phyloP scores from a whole-genome alignment of 1,140 invertebrate genomes.

The Gyrodactylus salaris region DNA sequence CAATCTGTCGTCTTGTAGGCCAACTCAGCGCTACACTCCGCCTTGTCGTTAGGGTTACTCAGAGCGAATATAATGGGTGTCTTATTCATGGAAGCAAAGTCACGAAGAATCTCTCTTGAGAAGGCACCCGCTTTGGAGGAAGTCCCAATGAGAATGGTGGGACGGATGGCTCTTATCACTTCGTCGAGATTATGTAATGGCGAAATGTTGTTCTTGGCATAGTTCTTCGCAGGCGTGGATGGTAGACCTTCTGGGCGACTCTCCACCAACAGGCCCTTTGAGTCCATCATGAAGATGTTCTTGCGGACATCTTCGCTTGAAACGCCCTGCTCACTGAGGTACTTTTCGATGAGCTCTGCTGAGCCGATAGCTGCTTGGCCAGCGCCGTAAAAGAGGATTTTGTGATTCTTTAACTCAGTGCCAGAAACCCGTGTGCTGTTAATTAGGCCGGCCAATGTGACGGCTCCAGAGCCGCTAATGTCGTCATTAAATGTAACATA shows the following conservation, averaged over 20 bases:
- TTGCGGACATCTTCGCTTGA: slow-evolving; percentile 35
- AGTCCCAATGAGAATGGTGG: slow-evolving; percentile 17
- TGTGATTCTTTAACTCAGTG: slow-evolving; percentile 15
- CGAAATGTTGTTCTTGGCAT: slow-evolving; percentile 44
- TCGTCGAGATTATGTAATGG: slow-evolving; percentile 38
- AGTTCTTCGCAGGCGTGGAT: slow-evolving; percentile 31
- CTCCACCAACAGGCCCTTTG: slow-evolving; percentile 17
- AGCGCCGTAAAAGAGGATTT: slow-evolving; percentile 19
- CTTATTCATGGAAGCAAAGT: slow-evolving; percentile 16
- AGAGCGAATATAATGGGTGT: slow-evolving; percentile 19
- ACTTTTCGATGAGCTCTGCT: slow-evolving; percentile 46
- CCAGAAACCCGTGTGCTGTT: slow-evolving; percentile 14
- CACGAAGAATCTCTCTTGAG: slow-evolving; percentile 14
- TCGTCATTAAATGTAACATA: slow-evolving; percentile 22
- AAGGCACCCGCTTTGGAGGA: slow-evolving; percentile 18
- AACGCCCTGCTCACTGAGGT: slow-evolving; percentile 43
- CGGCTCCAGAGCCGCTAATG: slow-evolving; percentile 20
- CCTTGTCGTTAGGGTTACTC: slow-evolving; percentile 18
- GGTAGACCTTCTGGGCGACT: slow-evolving; percentile 9
- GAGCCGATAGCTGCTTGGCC: slow-evolving; percentile 42
- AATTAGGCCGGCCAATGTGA: slow-evolving; percentile 17
- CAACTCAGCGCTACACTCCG: slow-evolving; percentile 20
- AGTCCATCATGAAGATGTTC: slow-evolving; percentile 36
- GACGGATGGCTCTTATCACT: slow-evolving; percentile 21
- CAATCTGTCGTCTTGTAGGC: slow-evolving; percentile 18